Evolutionary conservation across 2,113 vertebrate species (phyloP), one percentile per base, ranked within the genome.

Genomic region (Aviceda subcristata): DNA sequence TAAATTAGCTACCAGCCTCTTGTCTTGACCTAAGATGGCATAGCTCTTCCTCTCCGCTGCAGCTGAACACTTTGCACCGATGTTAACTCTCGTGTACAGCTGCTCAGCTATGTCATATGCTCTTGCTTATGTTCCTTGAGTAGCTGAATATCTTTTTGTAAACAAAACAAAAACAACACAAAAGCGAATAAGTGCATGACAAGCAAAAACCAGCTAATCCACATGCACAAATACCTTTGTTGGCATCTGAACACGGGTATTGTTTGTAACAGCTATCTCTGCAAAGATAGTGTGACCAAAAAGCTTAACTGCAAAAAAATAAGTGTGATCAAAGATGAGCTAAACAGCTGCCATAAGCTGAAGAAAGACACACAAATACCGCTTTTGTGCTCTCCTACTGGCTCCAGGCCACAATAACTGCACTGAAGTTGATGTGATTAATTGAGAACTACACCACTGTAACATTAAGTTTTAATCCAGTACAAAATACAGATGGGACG

Each of bases 271-370:
- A 95, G 62, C 95, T 96, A 90, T 94, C 84, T 96, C 77, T 88
- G 90, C 81, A 91, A 96, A 96, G 81, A 85, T 68, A 90, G 91
- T 93, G 93, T 97, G 94, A 96, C 96, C 93, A 87, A 96, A 94
- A 96, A 95, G 95, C 94, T 96, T 96, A 96, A 82, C 81, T 53
- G 87, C 64, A 91, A 82, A 96, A 92, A 94, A 89, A 91, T 86
- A 84, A 77, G 64, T 86, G 27, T 94, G 96, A 97, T 94, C 92
- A 96, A 94, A 97, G 92, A 94, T 94, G 95, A 96, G 84, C 92
- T 96, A 84, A 95, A 93, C 94, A 97, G 90, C 95, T 97, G 96
- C 90, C 77, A 75, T 94, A 72, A 96, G 73, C 84, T 77, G 53
- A 89, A 89, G 88, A 79, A 92, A 80, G 68, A 72, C 86, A 76